Percentiles rank a stretch among this genome's conserved stretches.
Evolutionary conservation across 1,140 invertebrate genomes (phyloP).

Genomic region (Maniola jurtina): DNA sequence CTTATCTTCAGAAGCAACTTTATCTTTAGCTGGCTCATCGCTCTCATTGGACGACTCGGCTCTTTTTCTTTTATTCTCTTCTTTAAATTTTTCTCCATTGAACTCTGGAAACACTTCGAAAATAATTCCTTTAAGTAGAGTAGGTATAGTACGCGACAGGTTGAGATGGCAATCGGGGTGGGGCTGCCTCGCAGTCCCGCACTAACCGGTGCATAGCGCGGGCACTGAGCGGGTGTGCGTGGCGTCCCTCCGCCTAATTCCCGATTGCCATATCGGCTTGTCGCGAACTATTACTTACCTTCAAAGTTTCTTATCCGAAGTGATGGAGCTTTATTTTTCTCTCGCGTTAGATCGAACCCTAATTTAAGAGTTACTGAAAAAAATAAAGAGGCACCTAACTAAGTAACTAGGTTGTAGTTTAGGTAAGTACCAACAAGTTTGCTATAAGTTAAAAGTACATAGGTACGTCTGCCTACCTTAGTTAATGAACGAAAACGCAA

Average conservation of each 20-base stretch:
- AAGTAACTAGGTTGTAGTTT: no score
- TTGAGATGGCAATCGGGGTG: no score
- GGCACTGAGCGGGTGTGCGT: no score
- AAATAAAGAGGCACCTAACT: background rate
- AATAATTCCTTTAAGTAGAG: no score
- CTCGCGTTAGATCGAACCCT: constrained; percentile 51
- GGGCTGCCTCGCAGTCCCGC: no score
- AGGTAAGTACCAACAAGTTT: background rate
- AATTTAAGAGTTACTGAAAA: constrained; percentile 55
- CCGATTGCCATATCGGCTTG: no score
- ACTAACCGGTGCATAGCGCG: no score
- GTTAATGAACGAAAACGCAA: no score
- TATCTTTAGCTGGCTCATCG: constrained; percentile 33
- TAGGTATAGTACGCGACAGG: no score
- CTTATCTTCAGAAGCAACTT: constrained; percentile 18
- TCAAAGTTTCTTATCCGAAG: constrained; percentile 46
- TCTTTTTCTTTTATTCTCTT: constrained; percentile 27
- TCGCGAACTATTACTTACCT: constrained; percentile 30
- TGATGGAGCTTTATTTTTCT: constrained; percentile 41
- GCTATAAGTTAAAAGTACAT: background rate
- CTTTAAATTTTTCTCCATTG: background rate
- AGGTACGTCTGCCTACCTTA: background rate
- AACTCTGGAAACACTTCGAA: background rate
- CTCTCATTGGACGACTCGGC: constrained; percentile 38
- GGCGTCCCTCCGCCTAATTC: no score